Base-by-base conservation (phyloP, 30 jellyfish, hydroid and myxozoan species). In the Pelagia noctiluca region DNA sequence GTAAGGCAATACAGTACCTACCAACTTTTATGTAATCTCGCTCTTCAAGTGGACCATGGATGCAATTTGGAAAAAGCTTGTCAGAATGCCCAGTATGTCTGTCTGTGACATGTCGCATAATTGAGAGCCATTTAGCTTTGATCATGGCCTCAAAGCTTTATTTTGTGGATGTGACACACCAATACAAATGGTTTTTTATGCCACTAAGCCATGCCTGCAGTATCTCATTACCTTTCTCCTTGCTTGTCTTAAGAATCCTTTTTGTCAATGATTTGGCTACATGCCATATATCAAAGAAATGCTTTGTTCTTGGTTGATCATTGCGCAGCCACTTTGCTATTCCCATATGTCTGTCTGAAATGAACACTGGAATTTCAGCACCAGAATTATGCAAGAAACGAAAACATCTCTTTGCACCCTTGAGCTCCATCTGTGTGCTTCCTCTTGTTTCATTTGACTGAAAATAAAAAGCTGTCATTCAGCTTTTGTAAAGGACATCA, bases 251-350 rank as follows among this genome's bases (percentile, higher is more conserved):
- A 3, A 66, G 37, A 18, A 66, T 66, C 28, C 23, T 71, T 31
- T 49, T 71, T 42, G 68, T 71, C 35, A 71, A n/a, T 26, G 32
- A n/a, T 33, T 49, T 42, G 32, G 84, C 84, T n/a, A 71, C 84
- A 71, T 71, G 84, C 84, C 84, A 71, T 34, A 71, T 37, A 37
- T 71, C 84, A 71, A 18, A 49, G 84, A 71, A 71, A 26, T 37
- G 84, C 36, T 23, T 24, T 33, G 84, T 36, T 3, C 5, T 22
- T 36, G 32, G 67, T 37, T 35, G 33, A n/a, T 37, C 68, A 1
- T 34, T 25, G 16, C 74, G 68, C 74, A 71, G 16, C 84, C 84
- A 71, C 23, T 23, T 71, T 71, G 84, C 36, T 71, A 71, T 37
- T 0, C 75, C 70, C 36, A 12, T 71, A 33, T 71, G 84, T 49